Conservation (phyloP, 2,888 invertebrate species). For the Diploptera punctata region DNA sequence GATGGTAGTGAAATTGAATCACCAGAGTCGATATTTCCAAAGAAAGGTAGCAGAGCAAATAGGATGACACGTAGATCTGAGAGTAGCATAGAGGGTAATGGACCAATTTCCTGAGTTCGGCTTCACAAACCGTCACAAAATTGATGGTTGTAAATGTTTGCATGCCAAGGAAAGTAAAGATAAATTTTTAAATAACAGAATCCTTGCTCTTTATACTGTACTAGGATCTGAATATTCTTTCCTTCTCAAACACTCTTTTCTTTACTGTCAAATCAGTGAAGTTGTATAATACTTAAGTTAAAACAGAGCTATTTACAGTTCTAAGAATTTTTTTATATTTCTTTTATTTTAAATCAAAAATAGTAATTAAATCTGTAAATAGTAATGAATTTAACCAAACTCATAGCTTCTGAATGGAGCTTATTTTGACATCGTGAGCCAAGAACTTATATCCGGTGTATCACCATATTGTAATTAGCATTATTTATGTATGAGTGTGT, state of each 20-base stretch:
- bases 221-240: not conserved
- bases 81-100: constrained; percentile 43
- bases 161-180: no score
- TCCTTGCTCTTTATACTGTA: not conserved
- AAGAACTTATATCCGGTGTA: constrained; percentile 2
- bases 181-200: constrained; percentile 3
- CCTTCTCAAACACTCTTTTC: constrained; percentile 1
- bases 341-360: constrained; percentile 21
- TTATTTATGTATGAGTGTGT: constrained; percentile 13
- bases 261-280: constrained; percentile 4
- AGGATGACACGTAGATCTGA: constrained; percentile 46
- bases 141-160: constrained; percentile 23
- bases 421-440: constrained; percentile 22
- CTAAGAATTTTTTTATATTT: constrained; percentile 16
- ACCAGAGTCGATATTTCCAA: not conserved
- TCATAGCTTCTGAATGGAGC: not conserved
- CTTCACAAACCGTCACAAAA: constrained; percentile 16
- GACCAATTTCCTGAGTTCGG: constrained; percentile 41
- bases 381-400: constrained; percentile 14
- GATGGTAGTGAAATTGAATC: constrained; percentile 27
- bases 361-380: constrained; percentile 7
- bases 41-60: constrained; percentile 13
- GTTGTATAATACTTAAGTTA: constrained; percentile 5
- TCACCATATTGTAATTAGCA: constrained; percentile 19
- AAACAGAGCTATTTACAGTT: not conserved